Percentiles rank a stretch among this genome's conserved stretches.
phyloP scores from a whole-genome alignment of 2,888 invertebrate species.

The Sipha maydis region DNA sequence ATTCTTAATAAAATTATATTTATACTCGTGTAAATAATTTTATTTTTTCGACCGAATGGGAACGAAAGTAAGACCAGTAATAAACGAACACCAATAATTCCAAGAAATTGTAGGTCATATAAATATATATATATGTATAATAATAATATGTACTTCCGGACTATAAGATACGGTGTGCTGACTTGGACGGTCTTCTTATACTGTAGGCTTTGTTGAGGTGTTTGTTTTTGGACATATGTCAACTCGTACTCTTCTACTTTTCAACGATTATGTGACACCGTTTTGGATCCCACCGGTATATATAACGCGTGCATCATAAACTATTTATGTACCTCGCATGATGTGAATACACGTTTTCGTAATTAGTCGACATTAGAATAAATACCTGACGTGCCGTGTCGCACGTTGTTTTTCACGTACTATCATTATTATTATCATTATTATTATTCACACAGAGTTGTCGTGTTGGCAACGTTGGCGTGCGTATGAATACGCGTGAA shows the following conservation, averaged over 20 bases:
- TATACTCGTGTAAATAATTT: not conserved
- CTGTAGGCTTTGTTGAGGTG: not conserved
- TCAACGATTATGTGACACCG: slow-evolving; percentile 2
- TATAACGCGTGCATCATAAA: not conserved
- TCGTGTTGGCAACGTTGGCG: not conserved
- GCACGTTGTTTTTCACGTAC: not conserved
- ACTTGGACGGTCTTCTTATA: not conserved
- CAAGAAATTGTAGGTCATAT: slow-evolving; percentile 51
- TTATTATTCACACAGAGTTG: not conserved
- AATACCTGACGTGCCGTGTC: not conserved
- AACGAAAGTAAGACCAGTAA: slow-evolving; percentile 41
- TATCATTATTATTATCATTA: too few relatives aligned
- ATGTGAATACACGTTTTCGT: not conserved
- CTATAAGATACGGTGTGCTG: not conserved
- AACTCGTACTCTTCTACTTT: not conserved
- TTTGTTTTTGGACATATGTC: slow-evolving; percentile 38
- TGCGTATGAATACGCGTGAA: not conserved
- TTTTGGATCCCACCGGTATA: not conserved
- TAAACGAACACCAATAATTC: not conserved
- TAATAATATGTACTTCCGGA: slow-evolving; percentile 6
- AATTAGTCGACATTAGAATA: slow-evolving; percentile 1
- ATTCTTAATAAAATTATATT: not conserved
- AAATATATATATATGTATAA: not conserved
- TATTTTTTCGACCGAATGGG: slow-evolving; percentile 17
- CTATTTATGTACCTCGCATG: not conserved